phyloP scores from a whole-genome alignment of 1,140 invertebrate species.

The Lepidurus couesii region DNA sequence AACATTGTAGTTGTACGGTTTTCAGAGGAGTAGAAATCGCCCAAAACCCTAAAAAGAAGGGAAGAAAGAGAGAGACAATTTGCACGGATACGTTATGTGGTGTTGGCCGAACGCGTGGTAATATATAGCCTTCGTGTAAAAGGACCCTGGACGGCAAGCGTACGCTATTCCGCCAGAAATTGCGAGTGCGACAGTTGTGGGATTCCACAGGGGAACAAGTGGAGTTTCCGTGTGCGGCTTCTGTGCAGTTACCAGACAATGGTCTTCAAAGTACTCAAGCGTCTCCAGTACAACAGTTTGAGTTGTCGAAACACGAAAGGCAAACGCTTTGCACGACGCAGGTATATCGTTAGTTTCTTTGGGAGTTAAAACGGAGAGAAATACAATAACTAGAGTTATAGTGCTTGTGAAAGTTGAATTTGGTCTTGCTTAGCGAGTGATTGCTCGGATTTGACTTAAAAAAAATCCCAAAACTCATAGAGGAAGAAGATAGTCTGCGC shows the following conservation, averaged over 20 bases:
- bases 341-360: not conserved
- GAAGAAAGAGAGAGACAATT: not conserved
- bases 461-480: no score
- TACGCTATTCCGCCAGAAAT: not conserved
- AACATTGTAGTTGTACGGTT: not conserved
- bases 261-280: slow-evolving; percentile 18
- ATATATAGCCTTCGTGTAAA: not conserved
- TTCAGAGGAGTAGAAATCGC: not conserved
- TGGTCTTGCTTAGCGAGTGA: no score
- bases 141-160: not conserved
- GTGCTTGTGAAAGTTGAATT: no score
- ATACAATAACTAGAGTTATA: no score
- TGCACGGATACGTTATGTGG: not conserved
- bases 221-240: not conserved
- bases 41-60: not conserved
- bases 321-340: not conserved
- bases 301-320: not conserved
- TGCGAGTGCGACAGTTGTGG: not conserved
- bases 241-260: not conserved
- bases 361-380: no score
- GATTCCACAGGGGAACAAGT: not conserved
- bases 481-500: no score
- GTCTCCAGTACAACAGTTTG: slow-evolving; percentile 9
- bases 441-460: no score
- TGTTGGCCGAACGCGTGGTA: not conserved